A percentile compares a stretch with the other conserved stretches of the same genome.
phyloP scores from a whole-genome alignment of 2,888 invertebrate species.

The Neoascia interrupta region DNA sequence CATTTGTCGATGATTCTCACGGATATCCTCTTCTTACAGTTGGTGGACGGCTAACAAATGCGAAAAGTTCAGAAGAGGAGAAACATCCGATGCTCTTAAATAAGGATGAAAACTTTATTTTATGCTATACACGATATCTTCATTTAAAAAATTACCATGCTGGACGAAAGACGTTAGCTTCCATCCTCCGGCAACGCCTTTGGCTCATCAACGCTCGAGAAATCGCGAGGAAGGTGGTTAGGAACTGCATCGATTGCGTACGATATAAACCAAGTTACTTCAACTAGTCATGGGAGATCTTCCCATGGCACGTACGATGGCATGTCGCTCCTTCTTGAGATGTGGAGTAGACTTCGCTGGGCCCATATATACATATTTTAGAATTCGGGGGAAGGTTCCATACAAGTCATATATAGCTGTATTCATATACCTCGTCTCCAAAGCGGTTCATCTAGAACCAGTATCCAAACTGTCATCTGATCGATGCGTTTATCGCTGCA shows the following conservation, averaged over 20 bases:
- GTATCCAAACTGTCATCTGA: conserved; percentile 24
- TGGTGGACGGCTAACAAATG: conserved; percentile 19
- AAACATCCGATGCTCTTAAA: conserved; percentile 6
- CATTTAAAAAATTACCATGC: conserved; percentile 45
- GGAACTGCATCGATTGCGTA: conserved; percentile 21
- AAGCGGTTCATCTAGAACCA: conserved; percentile 25
- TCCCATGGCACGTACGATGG: not conserved
- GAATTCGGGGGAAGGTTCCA: too few relatives aligned
- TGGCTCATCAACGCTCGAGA: conserved; percentile 30
- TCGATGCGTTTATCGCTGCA: conserved; percentile 19
- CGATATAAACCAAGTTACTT: conserved; percentile 16
- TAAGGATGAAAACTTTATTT: not conserved
- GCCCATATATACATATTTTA: too few relatives aligned
- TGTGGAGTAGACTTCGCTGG: conserved; percentile 51
- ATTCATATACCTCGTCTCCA: too few relatives aligned
- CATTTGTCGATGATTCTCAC: conserved; percentile 35
- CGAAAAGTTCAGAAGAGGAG: not conserved
- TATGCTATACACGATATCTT: not conserved
- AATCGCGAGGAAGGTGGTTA: conserved; percentile 4
- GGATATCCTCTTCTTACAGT: conserved; percentile 26
- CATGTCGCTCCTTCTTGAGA: conserved; percentile 28
- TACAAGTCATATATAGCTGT: too few relatives aligned
- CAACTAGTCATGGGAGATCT: conserved; percentile 7
- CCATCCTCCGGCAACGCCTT: conserved; percentile 8
- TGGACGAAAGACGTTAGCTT: conserved; percentile 19